Evolutionary conservation across 1,140 invertebrate genomes (phyloP).

Genomic region (Oryctes rhinoceros): DNA sequence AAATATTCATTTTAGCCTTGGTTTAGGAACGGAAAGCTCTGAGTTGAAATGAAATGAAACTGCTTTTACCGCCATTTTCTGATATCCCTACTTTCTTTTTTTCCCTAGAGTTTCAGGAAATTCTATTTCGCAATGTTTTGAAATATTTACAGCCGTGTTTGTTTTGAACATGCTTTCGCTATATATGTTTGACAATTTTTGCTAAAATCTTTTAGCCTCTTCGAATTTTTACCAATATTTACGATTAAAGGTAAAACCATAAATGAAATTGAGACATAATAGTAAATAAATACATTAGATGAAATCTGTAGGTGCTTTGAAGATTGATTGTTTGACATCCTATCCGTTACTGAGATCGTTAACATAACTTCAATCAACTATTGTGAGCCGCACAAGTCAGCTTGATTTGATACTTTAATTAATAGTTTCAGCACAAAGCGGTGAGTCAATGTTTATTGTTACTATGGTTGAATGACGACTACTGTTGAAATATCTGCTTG

Average conservation of each 20-base stretch:
- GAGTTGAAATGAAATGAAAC: conserved; percentile 8
- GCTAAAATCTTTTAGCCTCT: neutral
- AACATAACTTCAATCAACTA: neutral
- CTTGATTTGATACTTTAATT: neutral
- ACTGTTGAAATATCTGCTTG: conserved; percentile 10
- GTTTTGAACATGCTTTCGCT: neutral
- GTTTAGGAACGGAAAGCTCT: neutral
- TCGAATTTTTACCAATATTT: neutral
- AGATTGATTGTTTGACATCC: neutral
- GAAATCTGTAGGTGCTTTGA: neutral
- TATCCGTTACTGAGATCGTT: neutral
- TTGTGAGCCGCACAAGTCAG: neutral
- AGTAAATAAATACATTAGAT: neutral
- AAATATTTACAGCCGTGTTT: neutral
- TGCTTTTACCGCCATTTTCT: neutral
- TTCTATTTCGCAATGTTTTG: neutral
- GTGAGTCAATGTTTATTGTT: conserved; percentile 18
- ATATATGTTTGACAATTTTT: neutral
- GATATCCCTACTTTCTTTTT: neutral
- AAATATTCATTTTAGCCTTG: too few relatives aligned
- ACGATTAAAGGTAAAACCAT: neutral
- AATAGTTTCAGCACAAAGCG: neutral
- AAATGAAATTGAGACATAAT: neutral
- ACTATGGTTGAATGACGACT: conserved; percentile 8
- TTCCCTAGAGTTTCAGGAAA: neutral